Evolutionary conservation across 1,140 invertebrate species (phyloP).

Genomic region (Chrysoperla carnea): DNA sequence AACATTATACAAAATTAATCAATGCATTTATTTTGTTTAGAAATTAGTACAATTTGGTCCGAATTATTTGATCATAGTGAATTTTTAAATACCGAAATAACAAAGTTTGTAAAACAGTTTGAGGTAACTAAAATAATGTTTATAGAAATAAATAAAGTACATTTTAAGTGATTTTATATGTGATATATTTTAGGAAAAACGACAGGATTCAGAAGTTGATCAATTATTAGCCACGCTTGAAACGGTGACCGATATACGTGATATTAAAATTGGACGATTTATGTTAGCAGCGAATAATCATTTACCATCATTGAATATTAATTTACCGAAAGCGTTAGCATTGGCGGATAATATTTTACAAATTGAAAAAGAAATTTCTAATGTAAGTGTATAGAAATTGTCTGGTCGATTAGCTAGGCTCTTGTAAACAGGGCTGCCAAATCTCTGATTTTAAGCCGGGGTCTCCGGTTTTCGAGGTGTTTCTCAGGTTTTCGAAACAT

Average conservation of each 20-base stretch:
- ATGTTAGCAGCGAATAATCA: slow-evolving; percentile 35
- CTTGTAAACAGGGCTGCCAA: too few relatives aligned
- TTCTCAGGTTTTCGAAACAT: too few relatives aligned
- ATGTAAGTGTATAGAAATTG: too few relatives aligned
- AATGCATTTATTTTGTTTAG: slow-evolving; percentile 24
- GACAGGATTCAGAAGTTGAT: slow-evolving; percentile 61
- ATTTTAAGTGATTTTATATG: background rate
- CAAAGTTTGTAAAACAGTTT: slow-evolving; percentile 63
- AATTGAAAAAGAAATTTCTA: slow-evolving; percentile 12
- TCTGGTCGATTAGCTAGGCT: too few relatives aligned
- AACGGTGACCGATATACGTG: slow-evolving; percentile 56
- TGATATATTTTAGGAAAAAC: slow-evolving; percentile 45
- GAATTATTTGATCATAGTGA: slow-evolving; percentile 70
- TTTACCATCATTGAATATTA: slow-evolving; percentile 41
- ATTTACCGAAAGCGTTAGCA: slow-evolving; percentile 45
- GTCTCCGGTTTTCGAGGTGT: too few relatives aligned
- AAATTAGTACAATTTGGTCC: slow-evolving; percentile 62
- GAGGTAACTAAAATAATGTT: slow-evolving; percentile 36
- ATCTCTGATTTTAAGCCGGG: too few relatives aligned
- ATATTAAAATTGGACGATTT: slow-evolving; percentile 44
- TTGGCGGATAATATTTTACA: slow-evolving; percentile 31
- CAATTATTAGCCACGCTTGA: slow-evolving; percentile 59
- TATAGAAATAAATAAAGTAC: slow-evolving; percentile 3
- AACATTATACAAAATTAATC: too few relatives aligned
- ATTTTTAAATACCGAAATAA: slow-evolving; percentile 67